Base-by-base conservation (phyloP, 2,888 invertebrate species). In the Cistogaster globosa region DNA sequence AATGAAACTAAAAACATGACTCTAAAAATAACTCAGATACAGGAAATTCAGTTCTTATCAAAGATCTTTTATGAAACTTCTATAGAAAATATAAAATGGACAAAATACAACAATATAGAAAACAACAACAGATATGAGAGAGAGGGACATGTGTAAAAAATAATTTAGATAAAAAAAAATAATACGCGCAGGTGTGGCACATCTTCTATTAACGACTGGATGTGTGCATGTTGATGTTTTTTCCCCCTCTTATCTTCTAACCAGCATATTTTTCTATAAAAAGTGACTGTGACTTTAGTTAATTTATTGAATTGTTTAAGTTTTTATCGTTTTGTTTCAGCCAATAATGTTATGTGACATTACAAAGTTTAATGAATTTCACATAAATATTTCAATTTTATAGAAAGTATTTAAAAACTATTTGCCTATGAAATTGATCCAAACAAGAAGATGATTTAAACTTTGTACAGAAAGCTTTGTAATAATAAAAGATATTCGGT, bases 41-140 rank as follows among this genome's bases (percentile, higher is more conserved):
- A 87, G 87, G 87, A 87, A 87, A 87, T 69, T 79, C 67, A 83
- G 84, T 83, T 67, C 58, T 84, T 87, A 87, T 87, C 86, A 67
- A 65, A 60, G 63, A 63, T 81, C 72, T 76, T 57, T 20, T 60
- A 65, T 67, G 57, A 68, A 60, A 69, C 45, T 60, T 48, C 60
- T 45, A 67, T 57, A 45, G 62, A 74, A 16, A 65, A 67, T 57
- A 45, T 62, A 74, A 16, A 65, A 71, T 22, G 20, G 38, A 36
- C 22, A 72, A 12, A 14, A 45, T 32, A 55, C 48, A 26, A 63
- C 55, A 72, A 22, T 3, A 2, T 36, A 71, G 14, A 63, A 18
- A 58, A 76, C 51, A 60, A 18, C 58, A 63, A 80, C 22, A 74
- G 26, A 67, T 18, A 48, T 22, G 4, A 2, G 75, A 78, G 22